These are phyloP conservation scores for Elgaria multicarinata DNA, from an alignment of 2,113 vertebrate species.

Conservation along the genomic window DNA sequence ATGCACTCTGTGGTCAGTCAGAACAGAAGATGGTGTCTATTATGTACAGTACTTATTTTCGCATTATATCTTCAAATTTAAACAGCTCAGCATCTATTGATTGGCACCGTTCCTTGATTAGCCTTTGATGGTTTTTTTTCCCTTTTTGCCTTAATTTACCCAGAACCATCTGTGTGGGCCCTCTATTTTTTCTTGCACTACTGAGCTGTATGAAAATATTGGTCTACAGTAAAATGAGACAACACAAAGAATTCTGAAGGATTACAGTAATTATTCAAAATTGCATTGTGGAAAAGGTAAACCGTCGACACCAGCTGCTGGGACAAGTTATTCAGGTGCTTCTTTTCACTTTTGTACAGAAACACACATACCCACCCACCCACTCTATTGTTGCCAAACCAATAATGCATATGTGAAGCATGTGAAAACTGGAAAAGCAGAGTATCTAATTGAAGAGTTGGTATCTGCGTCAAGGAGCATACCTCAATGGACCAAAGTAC, in stretches of 20 bases:
- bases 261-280: constrained; percentile 19
- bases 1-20: background rate
- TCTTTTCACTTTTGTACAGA: background rate
- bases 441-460: background rate
- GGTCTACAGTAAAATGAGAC: background rate
- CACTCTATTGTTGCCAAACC: background rate
- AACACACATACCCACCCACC: background rate
- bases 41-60: background rate
- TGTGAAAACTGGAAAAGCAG: background rate
- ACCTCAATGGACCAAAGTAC: background rate
- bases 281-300: background rate
- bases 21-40: background rate
- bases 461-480: background rate
- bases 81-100: background rate
- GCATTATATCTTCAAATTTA: background rate
- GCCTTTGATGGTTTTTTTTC: background rate
- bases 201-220: background rate
- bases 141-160: background rate
- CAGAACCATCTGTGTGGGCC: background rate
- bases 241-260: background rate
- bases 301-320: background rate
- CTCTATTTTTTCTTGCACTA: background rate
- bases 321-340: background rate
- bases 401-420: background rate
- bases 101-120: background rate